Base-by-base conservation (phyloP, 64 coral and sea anemone genomes). In the Actinia equina region DNA sequence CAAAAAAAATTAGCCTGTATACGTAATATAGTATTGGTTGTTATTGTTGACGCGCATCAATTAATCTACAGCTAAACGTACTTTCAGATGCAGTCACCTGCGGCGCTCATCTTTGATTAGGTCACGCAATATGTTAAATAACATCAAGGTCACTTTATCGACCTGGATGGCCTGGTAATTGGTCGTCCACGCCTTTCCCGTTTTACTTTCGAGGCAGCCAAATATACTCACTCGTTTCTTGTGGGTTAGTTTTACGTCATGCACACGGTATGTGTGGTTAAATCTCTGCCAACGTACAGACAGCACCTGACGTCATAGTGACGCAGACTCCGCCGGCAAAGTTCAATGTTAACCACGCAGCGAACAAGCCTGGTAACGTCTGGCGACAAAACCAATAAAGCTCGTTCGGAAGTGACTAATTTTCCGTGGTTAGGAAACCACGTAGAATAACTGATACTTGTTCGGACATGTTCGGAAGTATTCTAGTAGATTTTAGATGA, bases 281-380 rank as follows among this genome's bases (percentile, higher is more conserved):
- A 5, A 25, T 3, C 23, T 71, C 30, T 37, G 30, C 30, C 30
- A 1, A 22, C 22, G 65, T 71, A 14, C 12, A 13, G 69, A 74
- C 69, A 30, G 11, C 26, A 41, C 25, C 26, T 74, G 69, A 74
- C 69, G 26, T 74, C 12, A 65, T 5, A 74, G 12, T 74, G 26
- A 74, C 69, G 69, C 69, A 74, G n/a, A 12, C 12, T 74, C 69
- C 69, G 69, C 69, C 23, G 69, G 69, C 69, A 74, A 74, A 74
- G 26, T 30, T 30, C 69, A 74, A 74, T 30, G 69, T n/a, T 26
- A 13, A 30, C 69, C 69, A 74, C 69, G 69, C 12, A 27, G 12
- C 12, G 7, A 27, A 42, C 23, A 74, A 30, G 11, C 69, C 13
- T 10, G 22, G 19, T 65, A n/a, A n/a, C 4, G 62, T 65, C 62